These are phyloP conservation scores for Ibidorhyncha struthersii DNA, from an alignment of 2,113 vertebrate species.

Conservation along the genomic window DNA sequence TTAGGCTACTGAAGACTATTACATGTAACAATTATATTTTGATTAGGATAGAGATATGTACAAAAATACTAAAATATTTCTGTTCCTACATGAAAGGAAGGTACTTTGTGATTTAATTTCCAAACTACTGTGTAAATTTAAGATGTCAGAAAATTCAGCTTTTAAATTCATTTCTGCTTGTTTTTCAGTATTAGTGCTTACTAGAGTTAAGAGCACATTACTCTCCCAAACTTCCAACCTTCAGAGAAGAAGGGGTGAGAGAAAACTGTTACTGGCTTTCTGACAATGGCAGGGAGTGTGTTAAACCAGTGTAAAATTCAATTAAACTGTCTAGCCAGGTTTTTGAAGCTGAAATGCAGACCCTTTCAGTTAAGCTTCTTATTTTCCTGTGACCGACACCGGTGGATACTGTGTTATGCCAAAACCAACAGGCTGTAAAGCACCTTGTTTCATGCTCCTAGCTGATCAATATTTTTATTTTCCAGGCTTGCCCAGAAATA, in stretches of 20 bases:
- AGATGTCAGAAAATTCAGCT: slow-evolving; percentile 24
- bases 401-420: slow-evolving; percentile 86
- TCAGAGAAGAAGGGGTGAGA: slow-evolving; percentile 68
- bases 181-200: slow-evolving; percentile 54
- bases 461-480: slow-evolving; percentile 88
- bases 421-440: slow-evolving; percentile 91
- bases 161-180: slow-evolving; percentile 46
- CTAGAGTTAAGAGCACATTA: slow-evolving; percentile 36
- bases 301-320: slow-evolving; percentile 90
- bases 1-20: slow-evolving; percentile 18
- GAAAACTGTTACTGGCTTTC: slow-evolving; percentile 82
- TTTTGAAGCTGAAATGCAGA: slow-evolving; percentile 89
- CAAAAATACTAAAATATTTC: slow-evolving; percentile 18
- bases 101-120: slow-evolving; percentile 35
- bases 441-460: slow-evolving; percentile 88
- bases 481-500: slow-evolving; percentile 96
- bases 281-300: slow-evolving; percentile 83
- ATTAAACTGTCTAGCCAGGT: slow-evolving; percentile 88
- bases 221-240: slow-evolving; percentile 75
- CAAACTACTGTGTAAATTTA: not conserved
- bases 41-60: slow-evolving; percentile 21
- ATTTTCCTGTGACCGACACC: slow-evolving; percentile 86
- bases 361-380: slow-evolving; percentile 88
- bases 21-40: slow-evolving; percentile 60
- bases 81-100: not conserved